A percentile compares a stretch with the other conserved stretches of the same genome.
phyloP scores from a whole-genome alignment of 37 sponge, comb jelly and placozoan species.

The Agelas oroides region DNA sequence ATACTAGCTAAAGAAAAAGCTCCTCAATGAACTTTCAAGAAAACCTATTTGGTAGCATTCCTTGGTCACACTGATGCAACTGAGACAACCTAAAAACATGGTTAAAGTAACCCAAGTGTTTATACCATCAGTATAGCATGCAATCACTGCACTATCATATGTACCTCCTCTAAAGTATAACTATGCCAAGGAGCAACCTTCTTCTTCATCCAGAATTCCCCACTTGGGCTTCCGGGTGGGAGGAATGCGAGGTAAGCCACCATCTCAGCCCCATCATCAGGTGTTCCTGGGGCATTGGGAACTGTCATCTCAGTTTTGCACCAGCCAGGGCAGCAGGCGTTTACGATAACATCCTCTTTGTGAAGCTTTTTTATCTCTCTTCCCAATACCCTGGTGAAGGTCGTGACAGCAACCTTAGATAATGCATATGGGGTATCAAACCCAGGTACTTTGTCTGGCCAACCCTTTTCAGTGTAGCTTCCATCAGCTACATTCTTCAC shows the following conservation, averaged over 20 bases:
- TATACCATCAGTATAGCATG: too few relatives aligned
- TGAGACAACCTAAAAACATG: too few relatives aligned
- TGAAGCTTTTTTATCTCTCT: constrained; percentile 20
- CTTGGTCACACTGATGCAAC: too few relatives aligned
- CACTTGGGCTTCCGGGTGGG: constrained; percentile 72
- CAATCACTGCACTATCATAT: too few relatives aligned
- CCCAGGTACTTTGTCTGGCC: constrained; percentile 38
- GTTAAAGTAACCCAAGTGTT: too few relatives aligned
- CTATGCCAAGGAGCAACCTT: constrained; percentile 56
- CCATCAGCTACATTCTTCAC: constrained; percentile 66
- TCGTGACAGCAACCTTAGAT: constrained; percentile 60
- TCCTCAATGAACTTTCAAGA: too few relatives aligned
- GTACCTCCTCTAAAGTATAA: too few relatives aligned
- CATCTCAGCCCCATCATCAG: constrained; percentile 91
- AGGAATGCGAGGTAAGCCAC: constrained; percentile 66
- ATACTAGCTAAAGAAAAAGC: too few relatives aligned
- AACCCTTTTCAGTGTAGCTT: constrained; percentile 50
- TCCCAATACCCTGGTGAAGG: constrained; percentile 61
- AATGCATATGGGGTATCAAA: constrained; percentile 56
- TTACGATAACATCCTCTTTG: constrained; percentile 72
- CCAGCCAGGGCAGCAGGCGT: constrained; percentile 80
- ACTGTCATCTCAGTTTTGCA: constrained; percentile 86
- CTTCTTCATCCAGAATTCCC: constrained; percentile 78
- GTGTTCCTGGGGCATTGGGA: constrained; percentile 56
- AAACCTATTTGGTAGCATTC: too few relatives aligned